Conservation (phyloP, 2,113 vertebrate species). For the Gasterosteus aculeatus region DNA sequence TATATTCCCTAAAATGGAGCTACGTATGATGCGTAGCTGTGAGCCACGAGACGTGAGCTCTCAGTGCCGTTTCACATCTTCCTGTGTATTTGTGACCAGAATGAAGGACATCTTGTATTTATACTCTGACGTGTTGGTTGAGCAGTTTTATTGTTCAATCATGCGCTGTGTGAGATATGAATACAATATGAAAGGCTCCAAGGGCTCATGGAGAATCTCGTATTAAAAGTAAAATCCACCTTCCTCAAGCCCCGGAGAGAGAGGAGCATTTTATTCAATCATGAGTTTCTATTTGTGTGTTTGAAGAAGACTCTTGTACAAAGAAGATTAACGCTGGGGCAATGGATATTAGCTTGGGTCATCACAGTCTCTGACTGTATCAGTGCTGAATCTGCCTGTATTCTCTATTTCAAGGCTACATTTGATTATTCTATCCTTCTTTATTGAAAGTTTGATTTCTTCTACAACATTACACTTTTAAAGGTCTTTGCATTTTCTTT, state of each 20-base stretch:
- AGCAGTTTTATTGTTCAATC: constrained; percentile 31
- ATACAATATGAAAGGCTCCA: constrained; percentile 28
- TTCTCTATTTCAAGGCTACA: constrained; percentile 17
- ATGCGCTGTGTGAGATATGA: background rate
- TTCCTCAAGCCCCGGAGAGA: constrained; percentile 15
- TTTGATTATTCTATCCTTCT: constrained; percentile 4
- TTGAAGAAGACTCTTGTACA: constrained; percentile 8
- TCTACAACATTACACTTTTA: background rate
- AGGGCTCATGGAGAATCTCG: constrained; percentile 17
- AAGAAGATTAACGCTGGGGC: background rate
- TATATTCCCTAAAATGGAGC: constrained; percentile 28
- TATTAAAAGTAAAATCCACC: constrained; percentile 51
- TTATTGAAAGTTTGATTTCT: background rate
- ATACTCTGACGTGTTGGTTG: background rate
- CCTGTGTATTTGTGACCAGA: constrained; percentile 33
- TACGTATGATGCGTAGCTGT: constrained; percentile 16
- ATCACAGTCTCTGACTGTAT: constrained; percentile 21
- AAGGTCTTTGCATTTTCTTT: background rate
- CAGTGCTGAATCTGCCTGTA: background rate
- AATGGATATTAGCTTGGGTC: background rate
- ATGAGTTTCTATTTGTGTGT: constrained; percentile 12
- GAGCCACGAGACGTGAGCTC: constrained; percentile 33
- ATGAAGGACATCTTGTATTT: constrained; percentile 29
- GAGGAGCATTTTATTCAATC: constrained; percentile 5
- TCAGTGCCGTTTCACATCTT: constrained; percentile 24